A percentile compares a stretch with the other conserved stretches of the same genome.
phyloP scores from a whole-genome alignment of 2,888 invertebrate species.

The Tenthredo distinguenda region DNA sequence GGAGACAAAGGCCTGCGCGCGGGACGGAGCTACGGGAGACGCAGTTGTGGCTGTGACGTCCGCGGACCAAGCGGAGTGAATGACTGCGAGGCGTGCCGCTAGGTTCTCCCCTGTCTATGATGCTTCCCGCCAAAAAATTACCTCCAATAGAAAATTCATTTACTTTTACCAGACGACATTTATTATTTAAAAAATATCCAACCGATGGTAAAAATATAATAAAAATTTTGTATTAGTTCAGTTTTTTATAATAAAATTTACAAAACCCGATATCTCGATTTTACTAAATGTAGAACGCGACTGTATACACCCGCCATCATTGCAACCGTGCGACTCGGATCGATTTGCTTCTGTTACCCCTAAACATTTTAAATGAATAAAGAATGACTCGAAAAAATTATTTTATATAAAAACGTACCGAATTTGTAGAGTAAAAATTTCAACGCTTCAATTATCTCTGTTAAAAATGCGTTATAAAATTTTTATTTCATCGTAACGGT shows the following conservation, averaged over 20 bases:
- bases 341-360: conserved; percentile 52
- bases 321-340: conserved; percentile 41
- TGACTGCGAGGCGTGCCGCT: conserved; percentile 53
- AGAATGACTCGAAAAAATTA: conserved; percentile 16
- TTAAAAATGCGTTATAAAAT: neutral
- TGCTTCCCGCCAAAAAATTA: conserved; percentile 52
- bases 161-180: conserved; percentile 20
- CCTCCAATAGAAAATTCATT: conserved; percentile 49
- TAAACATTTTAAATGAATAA: conserved; percentile 48
- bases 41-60: conserved; percentile 52
- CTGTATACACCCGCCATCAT: conserved; percentile 48
- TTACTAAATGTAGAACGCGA: neutral
- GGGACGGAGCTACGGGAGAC: conserved; percentile 54
- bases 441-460: neutral
- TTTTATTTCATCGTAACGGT: neutral
- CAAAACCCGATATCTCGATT: neutral
- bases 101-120: conserved; percentile 50
- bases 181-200: conserved; percentile 26
- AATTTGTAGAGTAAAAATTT: neutral
- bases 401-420: neutral
- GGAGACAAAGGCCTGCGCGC: conserved; percentile 70
- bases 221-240: conserved; percentile 15
- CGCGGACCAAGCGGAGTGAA: conserved; percentile 51
- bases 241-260: conserved; percentile 49
- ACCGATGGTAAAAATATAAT: conserved; percentile 18